Percentiles rank a stretch among this genome's conserved stretches.
These are phyloP conservation scores for Stenolophus ochropezus DNA, from an alignment of 2,888 invertebrate genomes.

Conservation along the genomic window DNA sequence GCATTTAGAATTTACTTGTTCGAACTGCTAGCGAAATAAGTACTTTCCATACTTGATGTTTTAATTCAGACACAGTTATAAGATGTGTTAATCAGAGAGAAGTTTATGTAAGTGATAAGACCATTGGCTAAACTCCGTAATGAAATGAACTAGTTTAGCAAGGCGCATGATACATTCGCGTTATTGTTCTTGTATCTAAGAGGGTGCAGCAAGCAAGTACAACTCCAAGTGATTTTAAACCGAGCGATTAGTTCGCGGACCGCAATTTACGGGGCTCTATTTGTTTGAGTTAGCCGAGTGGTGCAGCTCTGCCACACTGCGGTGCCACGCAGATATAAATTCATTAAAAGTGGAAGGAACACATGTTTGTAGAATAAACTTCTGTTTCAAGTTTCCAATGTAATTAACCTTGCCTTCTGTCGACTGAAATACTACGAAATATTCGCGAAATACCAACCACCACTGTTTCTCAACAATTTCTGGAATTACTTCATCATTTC, in stretches of 20 bases:
- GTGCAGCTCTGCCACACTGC: constrained; percentile 27
- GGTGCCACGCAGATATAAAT: constrained; percentile 67
- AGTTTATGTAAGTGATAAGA: too few species aligned
- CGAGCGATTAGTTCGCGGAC: constrained; percentile 53
- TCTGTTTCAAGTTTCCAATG: constrained; percentile 66
- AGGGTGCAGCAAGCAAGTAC: not conserved
- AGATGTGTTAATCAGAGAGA: too few species aligned
- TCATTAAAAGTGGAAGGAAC: constrained; percentile 69
- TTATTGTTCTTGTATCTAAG: not conserved
- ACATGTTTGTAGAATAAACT: constrained; percentile 68
- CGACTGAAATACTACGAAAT: constrained; percentile 24
- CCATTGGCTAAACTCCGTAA: not conserved
- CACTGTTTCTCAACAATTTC: too few species aligned
- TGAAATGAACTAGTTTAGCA: not conserved
- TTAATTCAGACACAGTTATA: too few species aligned
- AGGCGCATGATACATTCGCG: not conserved
- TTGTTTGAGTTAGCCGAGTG: constrained; percentile 41
- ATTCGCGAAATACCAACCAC: too few species aligned
- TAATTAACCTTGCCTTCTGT: constrained; percentile 66
- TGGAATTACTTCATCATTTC: too few species aligned
- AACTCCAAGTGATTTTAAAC: constrained; percentile 55
- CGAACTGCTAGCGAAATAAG: too few species aligned
- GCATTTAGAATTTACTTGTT: too few species aligned
- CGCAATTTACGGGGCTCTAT: constrained; percentile 56
- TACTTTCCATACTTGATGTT: too few species aligned